Percentiles rank a stretch among this genome's conserved stretches.
phyloP scores from a whole-genome alignment of 2,888 invertebrate genomes.

The Frankliniella fusca region DNA sequence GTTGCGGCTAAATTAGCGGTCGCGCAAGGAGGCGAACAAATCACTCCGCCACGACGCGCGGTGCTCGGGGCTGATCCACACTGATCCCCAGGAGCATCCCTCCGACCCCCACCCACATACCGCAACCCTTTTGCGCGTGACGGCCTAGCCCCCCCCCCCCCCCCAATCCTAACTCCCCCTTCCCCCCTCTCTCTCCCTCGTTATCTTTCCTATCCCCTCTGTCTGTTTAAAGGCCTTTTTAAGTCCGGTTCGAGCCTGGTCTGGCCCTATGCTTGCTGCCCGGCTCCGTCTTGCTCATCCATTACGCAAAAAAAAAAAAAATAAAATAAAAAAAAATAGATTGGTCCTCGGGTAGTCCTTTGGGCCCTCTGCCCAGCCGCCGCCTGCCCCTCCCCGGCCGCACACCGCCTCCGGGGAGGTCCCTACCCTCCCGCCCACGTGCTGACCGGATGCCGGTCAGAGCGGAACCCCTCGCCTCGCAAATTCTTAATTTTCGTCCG shows the following conservation, averaged over 20 bases:
- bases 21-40: not conserved
- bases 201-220: too few species aligned
- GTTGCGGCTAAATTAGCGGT: too few species aligned
- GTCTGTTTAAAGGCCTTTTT: too few species aligned
- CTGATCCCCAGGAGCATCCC: not conserved
- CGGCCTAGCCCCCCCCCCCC: not conserved
- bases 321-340: too few species aligned
- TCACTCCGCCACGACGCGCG: not conserved
- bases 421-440: not conserved
- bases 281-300: not conserved
- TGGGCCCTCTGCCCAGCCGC: not conserved
- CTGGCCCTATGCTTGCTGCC: not conserved
- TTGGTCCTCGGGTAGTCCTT: not conserved
- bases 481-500: not conserved
- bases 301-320: not conserved
- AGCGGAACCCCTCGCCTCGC: not conserved
- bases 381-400: not conserved
- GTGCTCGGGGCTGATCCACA: not conserved
- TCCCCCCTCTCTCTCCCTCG: too few species aligned
- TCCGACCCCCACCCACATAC: not conserved
- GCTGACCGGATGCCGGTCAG: not conserved
- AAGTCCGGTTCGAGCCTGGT: not conserved
- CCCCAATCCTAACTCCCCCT: not conserved
- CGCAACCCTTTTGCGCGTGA: not conserved
- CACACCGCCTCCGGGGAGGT: not conserved